Conservation (phyloP, 2,113 vertebrate species). For the Carollia perspicillata region DNA sequence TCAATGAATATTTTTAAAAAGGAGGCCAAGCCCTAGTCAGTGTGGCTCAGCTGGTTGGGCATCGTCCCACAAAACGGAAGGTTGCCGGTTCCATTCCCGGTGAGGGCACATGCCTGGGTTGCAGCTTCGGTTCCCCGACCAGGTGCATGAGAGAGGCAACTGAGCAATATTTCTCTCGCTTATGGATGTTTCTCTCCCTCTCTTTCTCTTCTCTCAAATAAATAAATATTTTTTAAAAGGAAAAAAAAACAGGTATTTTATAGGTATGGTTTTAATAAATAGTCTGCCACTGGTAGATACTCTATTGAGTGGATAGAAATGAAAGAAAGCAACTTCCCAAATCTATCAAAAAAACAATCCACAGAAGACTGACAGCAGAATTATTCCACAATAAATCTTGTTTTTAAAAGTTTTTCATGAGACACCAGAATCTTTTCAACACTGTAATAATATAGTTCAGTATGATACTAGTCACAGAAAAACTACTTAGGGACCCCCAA, state of each 20-base stretch:
- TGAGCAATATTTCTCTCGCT: too few species aligned
- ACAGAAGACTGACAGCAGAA: neutral
- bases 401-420: constrained; percentile 50
- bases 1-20: neutral
- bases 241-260: neutral
- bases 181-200: too few species aligned
- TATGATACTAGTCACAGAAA: constrained; percentile 45
- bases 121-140: too few species aligned
- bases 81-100: too few species aligned
- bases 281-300: neutral
- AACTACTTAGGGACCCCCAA: constrained; percentile 1
- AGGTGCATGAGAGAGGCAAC: too few species aligned
- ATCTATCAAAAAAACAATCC: neutral
- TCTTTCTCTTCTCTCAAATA: too few species aligned
- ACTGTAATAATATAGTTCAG: constrained; percentile 15
- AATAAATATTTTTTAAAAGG: neutral
- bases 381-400: neutral
- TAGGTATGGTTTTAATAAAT: neutral
- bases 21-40: neutral
- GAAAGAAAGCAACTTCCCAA: constrained; percentile 40
- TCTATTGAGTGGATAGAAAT: neutral
- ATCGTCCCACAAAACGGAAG: too few species aligned
- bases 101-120: too few species aligned
- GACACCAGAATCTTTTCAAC: constrained; percentile 44
- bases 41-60: too few species aligned